These are phyloP conservation scores for Tuta absoluta DNA, from an alignment of 2,888 invertebrate genomes.

Conservation along the genomic window DNA sequence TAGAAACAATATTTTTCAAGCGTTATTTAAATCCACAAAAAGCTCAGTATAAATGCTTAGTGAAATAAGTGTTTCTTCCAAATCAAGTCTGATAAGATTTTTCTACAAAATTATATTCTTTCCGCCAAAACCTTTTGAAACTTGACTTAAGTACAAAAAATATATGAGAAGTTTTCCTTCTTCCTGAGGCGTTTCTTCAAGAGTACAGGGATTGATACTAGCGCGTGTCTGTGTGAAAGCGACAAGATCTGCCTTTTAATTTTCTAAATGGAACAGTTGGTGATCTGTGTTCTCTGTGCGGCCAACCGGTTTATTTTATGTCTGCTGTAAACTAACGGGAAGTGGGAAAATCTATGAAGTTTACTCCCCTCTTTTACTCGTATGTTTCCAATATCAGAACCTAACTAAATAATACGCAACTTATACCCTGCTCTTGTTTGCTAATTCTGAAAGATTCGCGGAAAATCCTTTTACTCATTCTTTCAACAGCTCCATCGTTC, in stretches of 20 bases:
- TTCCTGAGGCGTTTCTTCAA: neutral
- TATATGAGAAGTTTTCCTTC: neutral
- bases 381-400: neutral
- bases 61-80: too few relatives aligned
- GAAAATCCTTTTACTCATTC: neutral
- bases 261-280: constrained; percentile 27
- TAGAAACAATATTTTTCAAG: too few relatives aligned
- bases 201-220: too few relatives aligned
- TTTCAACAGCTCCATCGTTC: constrained; percentile 1
- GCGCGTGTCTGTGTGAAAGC: neutral
- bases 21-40: too few relatives aligned
- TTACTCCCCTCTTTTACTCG: neutral
- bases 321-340: constrained; percentile 7
- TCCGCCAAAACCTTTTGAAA: neutral
- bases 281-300: constrained; percentile 11
- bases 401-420: neutral
- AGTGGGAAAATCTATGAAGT: neutral
- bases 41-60: too few relatives aligned
- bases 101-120: neutral
- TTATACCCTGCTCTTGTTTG: neutral
- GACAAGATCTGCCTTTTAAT: constrained; percentile 26
- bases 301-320: constrained; percentile 12
- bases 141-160: neutral
- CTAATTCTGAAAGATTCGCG: neutral
- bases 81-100: neutral